Evolutionary conservation across 2,888 invertebrate species (phyloP).

Genomic region (Phyllotreta striolata): DNA sequence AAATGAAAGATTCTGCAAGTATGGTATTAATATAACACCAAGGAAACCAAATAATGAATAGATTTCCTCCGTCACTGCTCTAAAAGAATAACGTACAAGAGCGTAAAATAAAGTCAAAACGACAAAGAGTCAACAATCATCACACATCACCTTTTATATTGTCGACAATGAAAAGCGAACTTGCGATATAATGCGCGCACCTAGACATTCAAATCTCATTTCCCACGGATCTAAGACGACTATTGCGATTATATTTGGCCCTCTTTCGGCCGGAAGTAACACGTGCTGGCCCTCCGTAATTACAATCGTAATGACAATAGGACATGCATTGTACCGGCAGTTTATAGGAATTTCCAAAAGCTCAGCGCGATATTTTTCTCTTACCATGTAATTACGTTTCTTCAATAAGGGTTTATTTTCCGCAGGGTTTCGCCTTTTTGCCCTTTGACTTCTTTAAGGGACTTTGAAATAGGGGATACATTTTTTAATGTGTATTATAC

Average conservation of each 20-base stretch:
- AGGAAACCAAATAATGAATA: not conserved
- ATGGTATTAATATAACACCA: too few species aligned
- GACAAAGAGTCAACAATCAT: conserved; percentile 26
- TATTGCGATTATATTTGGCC: conserved; percentile 52
- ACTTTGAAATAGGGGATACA: conserved; percentile 5
- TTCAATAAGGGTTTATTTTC: conserved; percentile 37
- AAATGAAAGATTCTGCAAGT: too few species aligned
- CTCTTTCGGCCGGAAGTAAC: conserved; percentile 56
- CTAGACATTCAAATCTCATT: conserved; percentile 30
- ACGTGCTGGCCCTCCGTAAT: conserved; percentile 54
- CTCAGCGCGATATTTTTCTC: conserved; percentile 49
- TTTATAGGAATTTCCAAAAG: conserved; percentile 42
- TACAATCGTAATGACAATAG: conserved; percentile 46
- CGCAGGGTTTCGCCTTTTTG: conserved; percentile 29
- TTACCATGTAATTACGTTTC: conserved; percentile 49
- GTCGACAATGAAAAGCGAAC: conserved; percentile 17
- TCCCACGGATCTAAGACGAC: conserved; percentile 58
- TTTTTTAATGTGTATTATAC: conserved; percentile 7
- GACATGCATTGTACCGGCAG: conserved; percentile 46
- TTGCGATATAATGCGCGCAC: conserved; percentile 6
- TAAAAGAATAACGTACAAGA: conserved; percentile 17
- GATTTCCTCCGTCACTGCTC: conserved; percentile 4
- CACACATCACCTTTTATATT: conserved; percentile 22
- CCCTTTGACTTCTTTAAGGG: conserved; percentile 31
- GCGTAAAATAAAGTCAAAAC: conserved; percentile 21